Conservation (phyloP, 2,888 invertebrate species). For the Camponotus fellah region DNA sequence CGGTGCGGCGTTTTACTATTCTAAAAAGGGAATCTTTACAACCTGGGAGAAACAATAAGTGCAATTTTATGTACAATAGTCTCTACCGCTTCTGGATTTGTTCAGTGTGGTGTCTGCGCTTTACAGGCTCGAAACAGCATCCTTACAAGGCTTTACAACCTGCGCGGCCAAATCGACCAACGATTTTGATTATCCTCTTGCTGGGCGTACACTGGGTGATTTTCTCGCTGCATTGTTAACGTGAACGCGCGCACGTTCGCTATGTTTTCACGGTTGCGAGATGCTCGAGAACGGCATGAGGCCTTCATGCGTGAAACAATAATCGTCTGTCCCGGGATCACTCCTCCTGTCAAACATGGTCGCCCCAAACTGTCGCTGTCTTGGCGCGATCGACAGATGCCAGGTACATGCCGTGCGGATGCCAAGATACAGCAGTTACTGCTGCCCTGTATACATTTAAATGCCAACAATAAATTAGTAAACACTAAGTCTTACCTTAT, state of each 20-base stretch:
- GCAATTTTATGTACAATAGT: constrained; percentile 72
- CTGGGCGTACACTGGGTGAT: constrained; percentile 40
- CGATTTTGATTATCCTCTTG: constrained; percentile 68
- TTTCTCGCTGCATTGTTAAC: constrained; percentile 13
- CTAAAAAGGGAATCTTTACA: constrained; percentile 67
- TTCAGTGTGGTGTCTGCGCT: constrained; percentile 36
- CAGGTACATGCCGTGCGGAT: constrained; percentile 92
- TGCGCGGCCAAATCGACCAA: constrained; percentile 50
- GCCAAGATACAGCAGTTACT: constrained; percentile 96
- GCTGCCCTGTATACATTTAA: constrained; percentile 89
- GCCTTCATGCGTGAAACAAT: constrained; percentile 63
- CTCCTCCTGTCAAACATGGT: constrained; percentile 86
- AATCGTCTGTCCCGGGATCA: constrained; percentile 73
- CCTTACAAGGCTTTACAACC: constrained; percentile 60
- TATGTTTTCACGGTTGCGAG: constrained; percentile 23
- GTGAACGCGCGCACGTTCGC: neutral
- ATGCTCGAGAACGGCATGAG: constrained; percentile 45
- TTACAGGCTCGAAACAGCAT: constrained; percentile 54
- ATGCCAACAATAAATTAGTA: constrained; percentile 35
- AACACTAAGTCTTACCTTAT: neutral
- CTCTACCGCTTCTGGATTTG: constrained; percentile 51
- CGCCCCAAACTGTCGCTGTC: constrained; percentile 94
- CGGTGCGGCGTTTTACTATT: constrained; percentile 22
- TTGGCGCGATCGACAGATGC: constrained; percentile 95
- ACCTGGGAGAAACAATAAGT: constrained; percentile 68